A percentile compares a stretch with the other conserved stretches of the same genome.
Conservation (phyloP, 1,140 invertebrate species). For the Sitophilus oryzae region DNA sequence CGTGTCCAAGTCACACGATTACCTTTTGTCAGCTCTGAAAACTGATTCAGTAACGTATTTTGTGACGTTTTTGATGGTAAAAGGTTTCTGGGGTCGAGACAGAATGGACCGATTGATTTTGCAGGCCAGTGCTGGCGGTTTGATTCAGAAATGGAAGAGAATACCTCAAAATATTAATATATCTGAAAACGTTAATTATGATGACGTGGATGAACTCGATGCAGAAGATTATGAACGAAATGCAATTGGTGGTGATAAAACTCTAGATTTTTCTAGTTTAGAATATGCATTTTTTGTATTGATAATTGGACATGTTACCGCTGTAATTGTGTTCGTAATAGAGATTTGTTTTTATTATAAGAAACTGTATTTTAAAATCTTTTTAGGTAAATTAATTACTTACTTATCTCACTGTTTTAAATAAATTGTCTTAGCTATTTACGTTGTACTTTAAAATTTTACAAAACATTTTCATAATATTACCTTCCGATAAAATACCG, state of each 20-base stretch:
- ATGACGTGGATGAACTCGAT: not conserved
- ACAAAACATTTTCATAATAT: no score
- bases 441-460: no score
- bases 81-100: constrained; percentile 17
- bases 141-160: constrained; percentile 15
- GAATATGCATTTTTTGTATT: not conserved
- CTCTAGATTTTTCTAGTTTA: not conserved
- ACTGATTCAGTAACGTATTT: constrained; percentile 5
- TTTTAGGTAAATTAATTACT: no score
- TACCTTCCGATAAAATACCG: no score
- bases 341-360: not conserved
- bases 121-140: constrained; percentile 1
- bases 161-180: constrained; percentile 1
- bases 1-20: not conserved
- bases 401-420: no score
- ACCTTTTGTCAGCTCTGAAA: constrained; percentile 5
- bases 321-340: not conserved
- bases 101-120: constrained; percentile 12
- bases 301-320: not conserved
- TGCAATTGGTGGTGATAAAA: no score
- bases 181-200: not conserved
- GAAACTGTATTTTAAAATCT: no score
- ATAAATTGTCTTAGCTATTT: no score
- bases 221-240: not conserved
- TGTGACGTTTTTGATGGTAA: constrained; percentile 17